Base-by-base conservation (phyloP, 2,888 invertebrate species). In the Neoaliturus tenellus region DNA sequence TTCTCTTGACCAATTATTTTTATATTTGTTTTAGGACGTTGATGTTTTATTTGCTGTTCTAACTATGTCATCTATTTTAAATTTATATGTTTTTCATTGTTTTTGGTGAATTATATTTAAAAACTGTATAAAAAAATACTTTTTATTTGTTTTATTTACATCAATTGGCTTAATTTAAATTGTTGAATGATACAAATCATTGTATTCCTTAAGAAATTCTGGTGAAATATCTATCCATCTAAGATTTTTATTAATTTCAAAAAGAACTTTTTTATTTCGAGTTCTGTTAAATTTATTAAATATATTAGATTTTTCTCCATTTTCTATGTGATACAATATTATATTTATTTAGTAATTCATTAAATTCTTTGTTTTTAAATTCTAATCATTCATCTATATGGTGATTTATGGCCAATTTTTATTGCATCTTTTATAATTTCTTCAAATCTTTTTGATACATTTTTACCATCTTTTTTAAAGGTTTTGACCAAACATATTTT, bases 401-500 rank as follows among this genome's bases (percentile, higher is more conserved):
- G 55, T 20, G 55, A 23, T 55, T 55, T 5, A 55, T n/a, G n/a
- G n/a, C n/a, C n/a, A n/a, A n/a, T n/a, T n/a, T n/a, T n/a, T n/a
- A n/a, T n/a, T n/a, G n/a, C n/a, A n/a, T 5, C 23, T 17, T 6
- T 10, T 55, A 10, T 55, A 55, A 55, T 55, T 20, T 55, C 17
- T 55, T 55, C 55, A 55, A 55, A 55, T 23, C 10, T n/a, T 55
- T 55, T 55, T 5, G 17, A 55, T 6, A 55, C 23, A 55, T 55
- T 23, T 10, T 55, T 55, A 20, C 55, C n/a, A 55, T 55, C 23
- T 55, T 55, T 55, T 55, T 55, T 17, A 55, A 20, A 12, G 55
- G n/a, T 55, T 23, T 17, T 55, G 55, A 55, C 55, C 55, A 55
- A 55, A 55, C 55, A 55, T 55, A 55, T 55, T 55, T 55, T 55